Evolutionary conservation across 2,888 invertebrate species (phyloP).

Genomic region (Eristalis pertinax): DNA sequence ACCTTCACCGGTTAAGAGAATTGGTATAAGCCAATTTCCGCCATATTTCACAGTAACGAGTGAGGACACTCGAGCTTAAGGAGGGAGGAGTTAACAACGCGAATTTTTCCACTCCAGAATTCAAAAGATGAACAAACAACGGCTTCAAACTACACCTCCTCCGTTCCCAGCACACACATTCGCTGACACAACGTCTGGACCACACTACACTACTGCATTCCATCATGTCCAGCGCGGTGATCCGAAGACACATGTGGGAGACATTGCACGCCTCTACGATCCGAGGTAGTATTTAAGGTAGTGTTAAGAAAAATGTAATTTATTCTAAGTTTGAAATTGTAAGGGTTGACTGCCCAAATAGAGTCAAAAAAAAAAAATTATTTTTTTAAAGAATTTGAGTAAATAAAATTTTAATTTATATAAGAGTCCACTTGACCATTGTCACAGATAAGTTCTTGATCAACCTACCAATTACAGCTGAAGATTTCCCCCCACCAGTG

Average conservation of each 20-base stretch:
- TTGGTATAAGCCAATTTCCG: constrained; percentile 6
- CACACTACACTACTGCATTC: background rate
- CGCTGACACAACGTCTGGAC: too few relatives aligned
- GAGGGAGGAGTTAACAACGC: constrained; percentile 5
- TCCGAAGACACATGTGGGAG: background rate
- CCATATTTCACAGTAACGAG: background rate
- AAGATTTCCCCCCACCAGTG: background rate
- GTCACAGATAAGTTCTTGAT: too few relatives aligned
- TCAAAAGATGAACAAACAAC: background rate
- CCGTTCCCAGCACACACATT: background rate
- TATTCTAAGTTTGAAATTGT: background rate
- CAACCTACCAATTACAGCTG: background rate
- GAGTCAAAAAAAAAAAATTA: background rate
- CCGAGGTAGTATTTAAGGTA: constrained; percentile 1
- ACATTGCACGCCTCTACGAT: background rate
- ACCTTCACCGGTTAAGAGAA: background rate
- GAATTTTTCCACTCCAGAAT: background rate
- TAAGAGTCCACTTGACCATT: background rate
- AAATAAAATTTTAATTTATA: background rate
- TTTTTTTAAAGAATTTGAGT: background rate
- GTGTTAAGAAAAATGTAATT: background rate
- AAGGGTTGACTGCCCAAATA: background rate
- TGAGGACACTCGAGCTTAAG: background rate
- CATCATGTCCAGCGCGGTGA: background rate
- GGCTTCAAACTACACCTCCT: too few relatives aligned